Base-by-base conservation (phyloP, 1,140 invertebrate species). In the Pachyrhynchus sulphureomaculatus region DNA sequence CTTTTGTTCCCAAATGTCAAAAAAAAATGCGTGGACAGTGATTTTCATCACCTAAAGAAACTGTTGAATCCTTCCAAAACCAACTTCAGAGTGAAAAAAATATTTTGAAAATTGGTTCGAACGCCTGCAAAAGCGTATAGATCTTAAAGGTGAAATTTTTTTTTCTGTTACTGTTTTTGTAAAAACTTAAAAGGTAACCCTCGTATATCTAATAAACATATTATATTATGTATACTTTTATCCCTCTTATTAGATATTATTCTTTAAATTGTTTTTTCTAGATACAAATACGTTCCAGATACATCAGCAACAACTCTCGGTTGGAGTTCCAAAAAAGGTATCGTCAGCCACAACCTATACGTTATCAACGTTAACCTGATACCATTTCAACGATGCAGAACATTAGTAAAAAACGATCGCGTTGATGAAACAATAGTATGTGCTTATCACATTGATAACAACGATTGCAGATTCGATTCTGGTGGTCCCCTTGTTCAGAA, bases 361-460 rank as follows among this genome's bases (percentile, higher is more conserved):
- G 23, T 13, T 0, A 41, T 42, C 10, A 29, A 63, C n/a, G 47
- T 63, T 2, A 63, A 51, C 13, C 34, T 63, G 15, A 51, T 63
- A 42, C 37, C 53, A 18, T 63, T 49, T 37, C 45, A 56, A 44
- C 36, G 34, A 5, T 63, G 61, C 20, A 32, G 52, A 33, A 57
- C 34, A 9, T 48, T 54, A 20, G 21, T 63, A 6, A 56, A 51
- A 32, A 37, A 32, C 10, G 44, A 49, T 10, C 29, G 23, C 4
- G 51, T 63, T 8, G 61, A 63, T 24, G 45, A 57, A 29, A 57
- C 61, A 17, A 63, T 63, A 53, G 44, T 63, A 29, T 63, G 61
- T 21, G 61, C 53, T 26, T 57, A 51, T n/a, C 51, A 57, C 20
- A 36, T 57, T 6, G 53, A 49, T 0, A 58, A 26, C 4, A 23